A percentile compares a stretch with the other conserved stretches of the same genome.
phyloP scores from a whole-genome alignment of 2,113 vertebrate genomes.

The Apodemus sylvaticus region DNA sequence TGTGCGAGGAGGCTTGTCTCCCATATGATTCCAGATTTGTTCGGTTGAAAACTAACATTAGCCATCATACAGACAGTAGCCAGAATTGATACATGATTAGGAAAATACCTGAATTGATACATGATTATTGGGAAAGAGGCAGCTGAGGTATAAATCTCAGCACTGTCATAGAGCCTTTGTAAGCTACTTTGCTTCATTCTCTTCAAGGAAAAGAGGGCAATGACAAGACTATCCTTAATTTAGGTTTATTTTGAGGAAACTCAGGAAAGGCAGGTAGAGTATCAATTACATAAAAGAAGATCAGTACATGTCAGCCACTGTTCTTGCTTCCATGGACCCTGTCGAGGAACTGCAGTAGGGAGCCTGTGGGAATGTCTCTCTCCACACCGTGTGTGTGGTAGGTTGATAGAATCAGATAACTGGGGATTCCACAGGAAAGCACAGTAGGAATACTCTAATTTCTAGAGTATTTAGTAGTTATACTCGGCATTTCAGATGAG shows the following conservation, averaged over 20 bases:
- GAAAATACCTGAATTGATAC: not conserved
- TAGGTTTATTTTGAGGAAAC: conserved; percentile 13
- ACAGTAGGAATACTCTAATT: not conserved
- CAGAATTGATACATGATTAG: not conserved
- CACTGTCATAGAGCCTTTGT: not conserved
- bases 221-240: not conserved
- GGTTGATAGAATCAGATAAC: not conserved
- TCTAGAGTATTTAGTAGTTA: conserved; percentile 52
- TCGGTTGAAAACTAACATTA: not conserved
- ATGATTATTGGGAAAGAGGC: not conserved
- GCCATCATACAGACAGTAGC: not conserved
- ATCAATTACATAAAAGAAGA: not conserved
- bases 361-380: not conserved
- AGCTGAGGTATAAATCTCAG: not conserved
- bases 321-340: not conserved
- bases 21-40: not conserved
- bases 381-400: not conserved
- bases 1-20: not conserved
- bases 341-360: too few species aligned
- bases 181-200: not conserved
- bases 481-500: conserved; percentile 51
- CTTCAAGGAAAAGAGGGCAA: not conserved
- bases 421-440: not conserved
- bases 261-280: not conserved
- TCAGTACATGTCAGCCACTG: not conserved